phyloP scores from a whole-genome alignment of 2,888 invertebrate genomes.

The Hartigia nigra region DNA sequence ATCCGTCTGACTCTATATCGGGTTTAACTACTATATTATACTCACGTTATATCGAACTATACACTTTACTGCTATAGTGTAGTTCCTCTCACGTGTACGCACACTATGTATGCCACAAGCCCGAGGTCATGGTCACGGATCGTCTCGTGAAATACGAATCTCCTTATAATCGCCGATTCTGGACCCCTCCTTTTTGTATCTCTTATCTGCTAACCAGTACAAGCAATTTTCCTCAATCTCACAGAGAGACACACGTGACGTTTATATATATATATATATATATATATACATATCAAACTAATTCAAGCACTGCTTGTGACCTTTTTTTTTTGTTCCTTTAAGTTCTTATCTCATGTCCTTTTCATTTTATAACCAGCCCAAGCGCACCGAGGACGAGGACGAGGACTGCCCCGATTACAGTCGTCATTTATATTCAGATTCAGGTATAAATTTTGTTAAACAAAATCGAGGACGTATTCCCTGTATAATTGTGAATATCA shows the following conservation, averaged over 20 bases:
- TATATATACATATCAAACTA: too few species aligned
- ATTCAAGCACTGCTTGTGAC: neutral
- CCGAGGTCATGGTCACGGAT: slow-evolving; percentile 44
- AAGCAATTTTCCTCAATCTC: neutral
- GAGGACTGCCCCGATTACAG: neutral
- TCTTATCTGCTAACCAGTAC: neutral
- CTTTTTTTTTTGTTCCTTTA: neutral
- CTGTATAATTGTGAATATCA: neutral
- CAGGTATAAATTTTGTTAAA: neutral
- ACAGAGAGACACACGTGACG: neutral
- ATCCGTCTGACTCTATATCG: neutral
- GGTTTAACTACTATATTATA: neutral
- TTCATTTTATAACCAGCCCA: neutral
- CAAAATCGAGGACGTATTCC: neutral
- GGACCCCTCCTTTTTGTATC: neutral
- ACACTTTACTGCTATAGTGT: neutral
- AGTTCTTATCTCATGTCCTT: neutral
- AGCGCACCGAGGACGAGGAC: neutral
- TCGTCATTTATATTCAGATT: neutral
- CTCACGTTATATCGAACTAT: neutral
- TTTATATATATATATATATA: too few species aligned
- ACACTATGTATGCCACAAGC: slow-evolving; percentile 22
- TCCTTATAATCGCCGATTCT: neutral
- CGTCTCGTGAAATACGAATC: slow-evolving; percentile 8
- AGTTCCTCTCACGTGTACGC: slow-evolving; percentile 1